Evolutionary conservation across 2,113 vertebrate species (phyloP).

Genomic region (Garra rufa): DNA sequence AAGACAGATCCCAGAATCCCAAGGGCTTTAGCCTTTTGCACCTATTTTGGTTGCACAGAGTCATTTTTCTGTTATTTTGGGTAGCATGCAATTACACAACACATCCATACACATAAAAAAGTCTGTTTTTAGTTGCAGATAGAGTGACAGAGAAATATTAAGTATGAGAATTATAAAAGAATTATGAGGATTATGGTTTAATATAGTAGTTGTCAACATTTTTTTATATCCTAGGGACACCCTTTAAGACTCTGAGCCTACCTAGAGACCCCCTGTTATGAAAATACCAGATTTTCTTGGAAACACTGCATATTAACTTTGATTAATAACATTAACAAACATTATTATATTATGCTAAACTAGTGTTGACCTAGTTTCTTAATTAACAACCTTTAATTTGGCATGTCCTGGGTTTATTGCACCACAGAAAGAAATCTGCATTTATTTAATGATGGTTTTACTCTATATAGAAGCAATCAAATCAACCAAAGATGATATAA

Average conservation of each 20-base stretch:
- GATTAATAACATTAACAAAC: not conserved
- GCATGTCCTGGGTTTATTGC: not conserved
- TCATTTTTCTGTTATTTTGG: not conserved
- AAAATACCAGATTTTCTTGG: not conserved
- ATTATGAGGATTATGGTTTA: not conserved
- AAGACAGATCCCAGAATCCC: slow-evolving; percentile 28
- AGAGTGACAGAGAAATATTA: not conserved
- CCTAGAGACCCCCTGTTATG: not conserved
- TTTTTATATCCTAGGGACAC: not conserved
- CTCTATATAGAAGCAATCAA: not conserved
- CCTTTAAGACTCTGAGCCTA: not conserved
- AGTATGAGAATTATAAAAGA: not conserved
- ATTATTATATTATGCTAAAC: slow-evolving; percentile 3
- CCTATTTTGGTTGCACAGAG: slow-evolving; percentile 1
- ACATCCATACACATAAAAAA: not conserved
- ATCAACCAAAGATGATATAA: not conserved
- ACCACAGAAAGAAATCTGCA: not conserved
- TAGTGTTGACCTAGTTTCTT: not conserved
- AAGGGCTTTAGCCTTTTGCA: slow-evolving; percentile 39
- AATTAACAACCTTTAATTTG: not conserved
- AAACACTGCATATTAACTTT: not conserved
- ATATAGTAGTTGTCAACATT: not conserved
- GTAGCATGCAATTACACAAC: slow-evolving; percentile 7
- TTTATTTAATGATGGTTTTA: not conserved
- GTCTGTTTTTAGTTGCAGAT: not conserved